Evolutionary conservation across 2,797 vertebrate species (phyloP).

Genomic region (Macropus fuliginosus): DNA sequence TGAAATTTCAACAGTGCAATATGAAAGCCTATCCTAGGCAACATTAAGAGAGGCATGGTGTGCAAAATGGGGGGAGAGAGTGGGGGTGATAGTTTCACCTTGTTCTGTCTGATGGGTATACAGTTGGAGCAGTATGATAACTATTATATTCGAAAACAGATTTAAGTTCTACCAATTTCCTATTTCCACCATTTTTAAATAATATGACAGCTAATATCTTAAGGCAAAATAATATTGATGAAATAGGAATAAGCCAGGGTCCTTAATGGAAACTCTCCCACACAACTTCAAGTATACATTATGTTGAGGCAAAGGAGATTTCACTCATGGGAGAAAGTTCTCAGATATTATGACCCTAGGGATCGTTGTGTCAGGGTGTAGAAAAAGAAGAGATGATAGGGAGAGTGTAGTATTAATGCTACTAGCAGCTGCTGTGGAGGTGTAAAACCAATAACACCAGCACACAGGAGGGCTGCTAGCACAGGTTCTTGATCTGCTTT

Average conservation of each 20-base stretch:
- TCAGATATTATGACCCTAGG: background rate
- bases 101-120: background rate
- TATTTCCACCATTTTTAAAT: background rate
- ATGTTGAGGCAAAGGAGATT: background rate
- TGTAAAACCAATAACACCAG: no score
- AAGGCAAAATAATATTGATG: background rate
- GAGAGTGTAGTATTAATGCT: no score
- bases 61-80: background rate
- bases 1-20: background rate
- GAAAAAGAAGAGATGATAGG: background rate
- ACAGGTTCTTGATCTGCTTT: no score
- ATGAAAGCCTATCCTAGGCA: background rate
- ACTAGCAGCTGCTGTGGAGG: no score
- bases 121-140: background rate
- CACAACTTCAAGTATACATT: background rate
- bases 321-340: background rate
- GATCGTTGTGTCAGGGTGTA: background rate
- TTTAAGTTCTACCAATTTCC: background rate
- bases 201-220: background rate
- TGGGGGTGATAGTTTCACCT: background rate
- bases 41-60: background rate
- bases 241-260: background rate
- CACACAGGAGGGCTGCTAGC: no score
- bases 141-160: background rate
- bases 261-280: background rate